Evolutionary conservation across 2,888 invertebrate species (phyloP), one percentile per base, ranked within the genome.

Genomic region (Prenolepis imparis): DNA sequence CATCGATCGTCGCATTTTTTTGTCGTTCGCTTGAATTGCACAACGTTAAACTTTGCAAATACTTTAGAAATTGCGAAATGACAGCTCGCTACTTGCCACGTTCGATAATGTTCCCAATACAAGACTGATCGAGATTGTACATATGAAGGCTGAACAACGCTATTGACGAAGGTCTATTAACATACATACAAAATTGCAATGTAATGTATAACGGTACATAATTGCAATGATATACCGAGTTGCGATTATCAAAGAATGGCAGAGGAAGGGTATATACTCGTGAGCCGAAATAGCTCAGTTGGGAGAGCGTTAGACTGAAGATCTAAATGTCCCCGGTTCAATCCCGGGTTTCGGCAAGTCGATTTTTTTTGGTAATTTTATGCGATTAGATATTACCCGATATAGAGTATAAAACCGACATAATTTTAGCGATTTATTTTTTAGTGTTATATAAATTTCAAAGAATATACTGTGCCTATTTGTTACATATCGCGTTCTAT

Each of bases 1-100:
- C 93, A 95, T 95, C 28, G 95, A 95, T 86, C 95, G 92, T 82
- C 95, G 95, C 96, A 95, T 95, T 0, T 95, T 0, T 61, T 86
- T 44, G 52, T 52, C 2, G 52, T 52, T 6, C 21, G 4, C 0
- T 59, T 21, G 11, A 15, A 9, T 11, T 9, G 3, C 12, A 32
- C 15, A 32, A 21, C n/a, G n/a, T 6, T 5, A 41, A 44, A 39
- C 15, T 28, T 11, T 1, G 9, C 5, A 21, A 12, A 12, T 57
- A 57, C 24, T 39, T 4, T 21, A 28, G 18, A 61, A 61, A 28
- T 32, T 18, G 9, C 24, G 18, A 12, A 59, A 5, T 24, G n/a
- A 52, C n/a, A n/a, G n/a, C 8, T 5, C 48, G 0, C 48, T 52
- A 52, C 52, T 52, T n/a, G 52, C n/a, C 52, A 6, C 52, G 52